A percentile compares a stretch with the other conserved stretches of the same genome.
phyloP scores from a whole-genome alignment of 2,888 invertebrate species.

The Oegoconia quadripuncta region DNA sequence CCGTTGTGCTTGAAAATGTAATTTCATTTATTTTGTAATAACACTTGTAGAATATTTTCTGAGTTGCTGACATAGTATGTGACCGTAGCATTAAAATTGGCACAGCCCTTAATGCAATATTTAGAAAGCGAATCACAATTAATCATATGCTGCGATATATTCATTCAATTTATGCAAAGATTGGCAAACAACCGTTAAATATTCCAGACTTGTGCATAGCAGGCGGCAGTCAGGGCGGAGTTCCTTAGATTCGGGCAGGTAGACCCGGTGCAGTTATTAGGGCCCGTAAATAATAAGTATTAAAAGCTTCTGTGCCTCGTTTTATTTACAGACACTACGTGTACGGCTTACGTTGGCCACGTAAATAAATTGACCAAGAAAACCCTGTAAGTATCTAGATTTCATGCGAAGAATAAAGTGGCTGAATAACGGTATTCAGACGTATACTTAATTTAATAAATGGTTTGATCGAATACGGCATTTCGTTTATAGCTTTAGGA shows the following conservation, averaged over 20 bases:
- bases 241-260: slow-evolving; percentile 21
- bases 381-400: slow-evolving; percentile 14
- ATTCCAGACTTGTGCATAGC: slow-evolving; percentile 51
- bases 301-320: slow-evolving; percentile 54
- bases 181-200: slow-evolving; percentile 54
- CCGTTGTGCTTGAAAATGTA: no score
- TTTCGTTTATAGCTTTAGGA: no score
- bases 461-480: no score
- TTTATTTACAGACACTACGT: slow-evolving; percentile 66
- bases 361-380: slow-evolving; percentile 37
- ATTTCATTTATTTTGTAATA: no score
- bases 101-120: no score
- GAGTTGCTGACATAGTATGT: no score
- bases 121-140: no score
- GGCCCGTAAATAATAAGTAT: slow-evolving; percentile 71
- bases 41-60: no score
- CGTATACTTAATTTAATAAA: not conserved
- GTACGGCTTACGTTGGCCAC: slow-evolving; percentile 37
- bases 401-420: slow-evolving; percentile 2
- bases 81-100: no score
- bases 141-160: no score
- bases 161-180: slow-evolving; percentile 43
- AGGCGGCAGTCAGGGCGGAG: slow-evolving; percentile 1
- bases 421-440: not conserved
- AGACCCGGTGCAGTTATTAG: slow-evolving; percentile 51